Evolutionary conservation across 2,888 invertebrate species (phyloP).

Genomic region (Phorcus lineatus): DNA sequence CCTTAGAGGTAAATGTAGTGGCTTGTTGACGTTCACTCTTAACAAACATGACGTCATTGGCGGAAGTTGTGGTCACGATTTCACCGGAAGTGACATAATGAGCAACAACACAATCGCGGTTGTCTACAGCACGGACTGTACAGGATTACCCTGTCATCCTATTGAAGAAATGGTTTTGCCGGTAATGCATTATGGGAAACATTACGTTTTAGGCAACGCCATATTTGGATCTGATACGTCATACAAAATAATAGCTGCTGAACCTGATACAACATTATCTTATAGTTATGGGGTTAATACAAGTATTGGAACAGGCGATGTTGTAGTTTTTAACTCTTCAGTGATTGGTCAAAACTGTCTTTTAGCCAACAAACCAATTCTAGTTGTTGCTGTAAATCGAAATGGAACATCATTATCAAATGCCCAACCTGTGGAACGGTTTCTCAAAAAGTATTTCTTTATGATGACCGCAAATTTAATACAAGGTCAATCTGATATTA

Average conservation of each 20-base stretch:
- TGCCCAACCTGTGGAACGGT: neutral
- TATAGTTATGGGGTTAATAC: neutral
- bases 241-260: neutral
- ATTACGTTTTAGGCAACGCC: neutral
- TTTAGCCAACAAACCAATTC: neutral
- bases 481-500: neutral
- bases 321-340: neutral
- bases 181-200: neutral
- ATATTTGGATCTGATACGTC: neutral
- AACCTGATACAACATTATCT: neutral
- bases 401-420: neutral
- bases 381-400: neutral
- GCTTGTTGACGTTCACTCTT: neutral
- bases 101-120: neutral
- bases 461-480: neutral
- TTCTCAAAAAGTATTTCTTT: neutral
- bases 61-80: neutral
- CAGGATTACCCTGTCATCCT: too few species aligned
- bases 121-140: neutral
- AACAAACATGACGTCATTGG: slow-evolving; percentile 2
- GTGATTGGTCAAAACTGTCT: neutral
- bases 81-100: neutral
- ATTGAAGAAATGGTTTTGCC: neutral
- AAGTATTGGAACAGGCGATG: neutral
- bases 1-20: neutral